Percentiles rank a stretch among this genome's conserved stretches.
These are phyloP conservation scores for Chloropsis cyanopogon DNA, from an alignment of 2,113 vertebrate species.

Conservation along the genomic window DNA sequence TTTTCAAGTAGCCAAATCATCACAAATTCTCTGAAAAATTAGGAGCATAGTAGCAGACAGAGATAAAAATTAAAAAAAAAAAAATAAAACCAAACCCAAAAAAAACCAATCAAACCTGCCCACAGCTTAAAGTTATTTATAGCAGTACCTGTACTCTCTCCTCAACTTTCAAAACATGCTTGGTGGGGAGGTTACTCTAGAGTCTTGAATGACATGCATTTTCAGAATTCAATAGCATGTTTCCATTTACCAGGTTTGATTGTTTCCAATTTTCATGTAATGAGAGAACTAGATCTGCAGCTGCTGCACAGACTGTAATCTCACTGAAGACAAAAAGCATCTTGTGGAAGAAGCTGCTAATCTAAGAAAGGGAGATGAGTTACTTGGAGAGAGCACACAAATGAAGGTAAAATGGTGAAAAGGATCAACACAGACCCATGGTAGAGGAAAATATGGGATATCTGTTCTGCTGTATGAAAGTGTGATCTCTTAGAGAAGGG, in stretches of 20 bases:
- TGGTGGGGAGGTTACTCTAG: not conserved
- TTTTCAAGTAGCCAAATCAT: not conserved
- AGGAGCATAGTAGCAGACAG: fast-evolving
- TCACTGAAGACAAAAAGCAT: not conserved
- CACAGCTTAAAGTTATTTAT: not conserved
- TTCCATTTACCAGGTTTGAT: not conserved
- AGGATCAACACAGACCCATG: not conserved
- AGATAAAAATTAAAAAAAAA: not conserved
- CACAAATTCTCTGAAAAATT: not conserved
- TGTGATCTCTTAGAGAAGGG: not conserved
- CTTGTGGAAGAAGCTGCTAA: not conserved
- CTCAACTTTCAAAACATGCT: not conserved
- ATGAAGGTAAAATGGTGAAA: not conserved
- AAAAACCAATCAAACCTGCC: not conserved
- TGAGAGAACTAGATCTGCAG: not conserved
- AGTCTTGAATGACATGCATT: not conserved
- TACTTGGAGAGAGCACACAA: not conserved
- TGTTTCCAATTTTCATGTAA: not conserved
- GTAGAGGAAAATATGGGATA: not conserved
- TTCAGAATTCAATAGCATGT: not conserved
- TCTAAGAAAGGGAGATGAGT: not conserved
- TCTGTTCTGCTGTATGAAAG: not conserved
- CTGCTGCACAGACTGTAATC: not conserved
- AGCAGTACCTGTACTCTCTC: not conserved
- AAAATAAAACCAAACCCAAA: not conserved